phyloP scores from a whole-genome alignment of 2,797 vertebrate genomes.

The Oophaga sylvatica region DNA sequence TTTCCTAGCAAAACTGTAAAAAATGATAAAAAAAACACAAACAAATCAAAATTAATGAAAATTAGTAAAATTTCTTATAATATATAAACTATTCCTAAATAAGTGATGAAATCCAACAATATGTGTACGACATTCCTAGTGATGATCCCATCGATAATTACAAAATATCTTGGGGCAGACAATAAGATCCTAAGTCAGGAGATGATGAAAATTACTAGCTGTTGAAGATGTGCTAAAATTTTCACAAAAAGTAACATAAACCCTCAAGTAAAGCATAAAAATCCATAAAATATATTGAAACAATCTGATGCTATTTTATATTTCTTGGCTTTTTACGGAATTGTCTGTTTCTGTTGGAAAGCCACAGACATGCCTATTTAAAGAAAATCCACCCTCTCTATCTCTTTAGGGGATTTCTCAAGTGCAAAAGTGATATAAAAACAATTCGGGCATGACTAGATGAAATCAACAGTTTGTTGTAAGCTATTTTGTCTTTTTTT shows the following conservation, averaged over 20 bases:
- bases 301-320: background rate
- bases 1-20: no score
- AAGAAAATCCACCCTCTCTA: background rate
- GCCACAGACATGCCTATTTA: background rate
- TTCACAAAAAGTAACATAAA: background rate
- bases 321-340: background rate
- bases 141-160: background rate
- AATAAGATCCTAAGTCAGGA: background rate
- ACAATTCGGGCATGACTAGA: conserved; percentile 19
- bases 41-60: no score
- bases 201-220: background rate
- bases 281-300: background rate
- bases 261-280: background rate
- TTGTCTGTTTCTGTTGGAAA: background rate
- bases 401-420: conserved; percentile 9
- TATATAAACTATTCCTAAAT: no score
- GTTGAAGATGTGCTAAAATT: background rate
- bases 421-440: conserved; percentile 4
- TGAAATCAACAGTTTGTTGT: conserved; percentile 31
- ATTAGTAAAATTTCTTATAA: no score
- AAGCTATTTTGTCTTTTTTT: background rate
- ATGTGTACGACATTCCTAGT: no score
- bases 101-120: no score
- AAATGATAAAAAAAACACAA: no score
- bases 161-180: background rate